Evolutionary conservation across 2,797 vertebrate species (phyloP), one percentile per base, ranked within the genome.

Genomic region (Manis javanica): DNA sequence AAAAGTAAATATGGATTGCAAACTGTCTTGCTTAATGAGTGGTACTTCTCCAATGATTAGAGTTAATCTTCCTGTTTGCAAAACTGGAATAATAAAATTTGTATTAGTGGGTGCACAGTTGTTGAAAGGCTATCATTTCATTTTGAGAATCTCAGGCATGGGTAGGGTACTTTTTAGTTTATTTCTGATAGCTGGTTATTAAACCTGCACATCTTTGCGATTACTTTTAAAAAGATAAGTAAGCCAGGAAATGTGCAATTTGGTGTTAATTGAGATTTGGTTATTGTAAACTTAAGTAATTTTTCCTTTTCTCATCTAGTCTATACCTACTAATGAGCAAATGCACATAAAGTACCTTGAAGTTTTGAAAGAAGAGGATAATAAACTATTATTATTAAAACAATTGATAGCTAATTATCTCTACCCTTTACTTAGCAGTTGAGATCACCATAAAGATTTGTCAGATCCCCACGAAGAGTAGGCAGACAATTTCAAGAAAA

Each of bases 321-420:
- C 71, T 93, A 31, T 89, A 83, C 63, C 51, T 88, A 68, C 37
- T 78, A 29, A 74, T 87, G 85, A 85, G 37, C 51, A 91, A 83
- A 57, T 68, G 6, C 55, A 71, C 34, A 26, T 49, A 26, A 90
- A 95, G 10, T 34, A 37, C 55, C 72, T 94, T 87, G 66, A 91
- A 31, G 66, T 92, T 96, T 84, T 90, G 2, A 78, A 55, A 93
- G 89, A 75, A 71, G 21, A 61, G 49, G 53, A 66, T 7, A 39
- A 64, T 69, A 72, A 77, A 31, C 83, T 85, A 87, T 63, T 90
- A 6, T 77, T 34, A 49, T 78, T 23, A 75, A 92, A 88, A 53
- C 15, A 29, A 39, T 49, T 34, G 34, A 34, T 49, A 55, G 78
- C 39, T 85, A 81, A 51, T 90, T 66, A 82, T 57, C 46, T 61